phyloP scores from a whole-genome alignment of 2,888 invertebrate species.

The Camponotus fellah region DNA sequence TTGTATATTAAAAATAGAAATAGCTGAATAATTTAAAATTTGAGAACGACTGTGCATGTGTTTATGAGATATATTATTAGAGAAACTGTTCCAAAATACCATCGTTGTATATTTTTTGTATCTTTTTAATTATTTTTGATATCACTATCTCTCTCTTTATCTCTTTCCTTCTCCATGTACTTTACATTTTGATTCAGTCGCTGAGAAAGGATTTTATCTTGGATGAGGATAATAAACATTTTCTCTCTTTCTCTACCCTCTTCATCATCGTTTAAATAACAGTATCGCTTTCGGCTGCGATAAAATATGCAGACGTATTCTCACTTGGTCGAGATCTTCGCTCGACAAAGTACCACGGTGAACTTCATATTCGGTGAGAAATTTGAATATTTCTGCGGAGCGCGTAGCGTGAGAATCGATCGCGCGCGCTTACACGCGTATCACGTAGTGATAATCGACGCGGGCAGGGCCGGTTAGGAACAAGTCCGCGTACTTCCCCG shows the following conservation, averaged over 20 bases:
- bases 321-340: constrained; percentile 9
- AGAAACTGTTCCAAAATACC: neutral
- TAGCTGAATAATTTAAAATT: neutral
- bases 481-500: constrained; percentile 56
- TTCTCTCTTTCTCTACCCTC: neutral
- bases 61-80: neutral
- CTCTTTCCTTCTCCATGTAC: neutral
- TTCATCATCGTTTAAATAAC: neutral
- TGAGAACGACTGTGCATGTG: neutral
- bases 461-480: constrained; percentile 34
- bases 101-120: neutral
- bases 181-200: neutral
- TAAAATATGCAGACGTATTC: constrained; percentile 24
- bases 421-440: constrained; percentile 38
- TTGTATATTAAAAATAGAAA: neutral
- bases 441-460: constrained; percentile 57
- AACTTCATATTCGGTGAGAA: constrained; percentile 19
- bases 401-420: constrained; percentile 62
- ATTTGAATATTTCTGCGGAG: constrained; percentile 53
- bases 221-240: neutral
- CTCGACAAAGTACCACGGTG: neutral
- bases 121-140: constrained; percentile 11
- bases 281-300: constrained; percentile 2
- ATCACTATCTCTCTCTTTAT: neutral
- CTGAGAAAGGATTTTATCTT: neutral